Evolutionary conservation across 2,113 vertebrate species (phyloP), one percentile per base, ranked within the genome.

Genomic region (Grantiella picta): DNA sequence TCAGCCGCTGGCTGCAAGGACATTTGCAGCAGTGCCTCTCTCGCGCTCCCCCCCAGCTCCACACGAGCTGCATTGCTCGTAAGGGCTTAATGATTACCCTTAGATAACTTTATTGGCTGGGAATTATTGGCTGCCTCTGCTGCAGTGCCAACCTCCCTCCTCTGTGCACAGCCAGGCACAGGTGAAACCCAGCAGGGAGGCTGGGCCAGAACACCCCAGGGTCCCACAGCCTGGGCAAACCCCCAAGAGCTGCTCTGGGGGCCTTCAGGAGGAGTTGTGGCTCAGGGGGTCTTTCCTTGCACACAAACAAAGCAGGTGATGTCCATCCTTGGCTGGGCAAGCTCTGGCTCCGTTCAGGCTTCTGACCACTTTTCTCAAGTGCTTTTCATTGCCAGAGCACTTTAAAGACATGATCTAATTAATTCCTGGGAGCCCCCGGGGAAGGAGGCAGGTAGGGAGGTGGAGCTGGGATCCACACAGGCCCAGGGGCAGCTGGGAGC

Each of bases 81-180:
- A 40, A 94, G 95, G 69, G 40, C 60, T 92, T 85, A 92, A 86
- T 94, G 94, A 95, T 95, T 47, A 75, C 92, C 81, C 92, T 82
- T 6, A 63, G 95, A 84, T 76, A 91, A 91, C 95, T 92, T 91
- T 65, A 92, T 93, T 92, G 95, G 92, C 92, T 71, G 88, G 50
- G 88, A 76, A 80, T 82, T 86, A 89, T 93, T 22, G 92, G 90
- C 92, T 61, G 72, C 31, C 64, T 64, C 14, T 90, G 95, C 95
- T 82, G 86, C 94, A 86, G 54, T 82, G 11, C 28, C 76, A 66
- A 2, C 64, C 72, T 83, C 84, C 69, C 35, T 61, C 68, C n/a
- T 15, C 60, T 4, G 53, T n/a, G 61, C 5, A 0, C 16, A 22
- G 59, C 36, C 78, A 35, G 80, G 70, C 53, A 42, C 45, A 4